A percentile compares a stretch with the other conserved stretches of the same genome.
phyloP scores from a whole-genome alignment of 2,797 vertebrate species.

The Buphagus erythrorhynchus region DNA sequence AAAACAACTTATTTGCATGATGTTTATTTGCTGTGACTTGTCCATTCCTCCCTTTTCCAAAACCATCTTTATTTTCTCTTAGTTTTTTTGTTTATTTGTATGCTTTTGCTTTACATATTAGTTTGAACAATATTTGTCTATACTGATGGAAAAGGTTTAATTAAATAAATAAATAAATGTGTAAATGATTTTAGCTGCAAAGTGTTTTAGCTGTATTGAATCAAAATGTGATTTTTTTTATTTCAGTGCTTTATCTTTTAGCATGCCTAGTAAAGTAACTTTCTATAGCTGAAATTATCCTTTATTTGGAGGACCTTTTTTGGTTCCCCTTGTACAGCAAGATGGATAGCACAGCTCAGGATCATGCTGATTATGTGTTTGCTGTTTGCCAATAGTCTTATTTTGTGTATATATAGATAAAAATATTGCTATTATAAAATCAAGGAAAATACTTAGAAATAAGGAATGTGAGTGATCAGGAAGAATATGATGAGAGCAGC shows the following conservation, averaged over 20 bases:
- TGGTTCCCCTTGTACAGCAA: neutral
- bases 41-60: constrained; percentile 78
- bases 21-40: constrained; percentile 84
- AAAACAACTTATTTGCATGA: constrained; percentile 77
- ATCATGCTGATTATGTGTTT: neutral
- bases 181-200: constrained; percentile 22
- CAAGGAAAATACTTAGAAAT: neutral
- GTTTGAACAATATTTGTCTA: constrained; percentile 76
- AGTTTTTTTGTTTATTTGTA: constrained; percentile 67
- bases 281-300: neutral
- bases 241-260: constrained; percentile 12
- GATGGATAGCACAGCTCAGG: neutral
- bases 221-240: constrained; percentile 1
- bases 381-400: neutral
- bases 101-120: constrained; percentile 73
- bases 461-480: neutral
- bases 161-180: constrained; percentile 16
- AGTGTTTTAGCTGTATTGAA: constrained; percentile 31
- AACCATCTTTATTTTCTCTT: constrained; percentile 72
- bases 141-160: constrained; percentile 77
- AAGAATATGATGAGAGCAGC: neutral
- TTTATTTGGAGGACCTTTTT: neutral
- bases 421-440: neutral
- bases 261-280: neutral
- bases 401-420: neutral